Base-by-base conservation (phyloP, 2,797 vertebrate species). In the Garrulus glandarius region DNA sequence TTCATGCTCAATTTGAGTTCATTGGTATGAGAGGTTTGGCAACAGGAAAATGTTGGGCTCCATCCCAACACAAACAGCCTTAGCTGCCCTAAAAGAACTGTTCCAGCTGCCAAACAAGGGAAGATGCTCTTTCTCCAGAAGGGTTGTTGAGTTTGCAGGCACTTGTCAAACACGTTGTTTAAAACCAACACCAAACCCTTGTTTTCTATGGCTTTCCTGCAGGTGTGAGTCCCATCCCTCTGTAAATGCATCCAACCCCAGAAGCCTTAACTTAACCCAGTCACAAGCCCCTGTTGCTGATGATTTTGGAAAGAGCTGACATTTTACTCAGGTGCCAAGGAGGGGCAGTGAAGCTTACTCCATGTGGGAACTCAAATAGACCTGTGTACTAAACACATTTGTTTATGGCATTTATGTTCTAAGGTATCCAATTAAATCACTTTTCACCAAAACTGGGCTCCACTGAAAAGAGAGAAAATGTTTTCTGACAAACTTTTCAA, bases 201-300 rank as follows among this genome's bases (percentile, higher is more conserved):
- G 89, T 57, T 94, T 90, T 86, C 81, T 72, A 76, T 92, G 92
- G 52, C 91, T 95, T 96, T 93, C 94, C 93, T 96, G 70, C 97
- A 97, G 87, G 93, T 96, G 47, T 95, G 93, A 90, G 85, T 84
- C 88, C 93, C 64, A 93, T 83, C 74, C 79, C 93, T 69, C 85
- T 90, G 89, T 96, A 95, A 97, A 85, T 75, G 71, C 57, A 94
- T 93, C 89, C 92, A 94, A 75, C 65, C 86, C 55, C 94, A 88
- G 91, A 91, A 92, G 86, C 88, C 59, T 92, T 93, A 91, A 71
- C 36, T 87, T 69, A 75, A 49, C 77, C 70, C 70, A 37, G 41
- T 60, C 88, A 89, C 57, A 87, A 87, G 68, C 67, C 72, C 79
- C 88, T 16, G 10, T 67, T 94, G 93, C 43, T 87, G 93, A 37